phyloP scores from a whole-genome alignment of 2,888 invertebrate species.

The Brachyopa scutellaris region DNA sequence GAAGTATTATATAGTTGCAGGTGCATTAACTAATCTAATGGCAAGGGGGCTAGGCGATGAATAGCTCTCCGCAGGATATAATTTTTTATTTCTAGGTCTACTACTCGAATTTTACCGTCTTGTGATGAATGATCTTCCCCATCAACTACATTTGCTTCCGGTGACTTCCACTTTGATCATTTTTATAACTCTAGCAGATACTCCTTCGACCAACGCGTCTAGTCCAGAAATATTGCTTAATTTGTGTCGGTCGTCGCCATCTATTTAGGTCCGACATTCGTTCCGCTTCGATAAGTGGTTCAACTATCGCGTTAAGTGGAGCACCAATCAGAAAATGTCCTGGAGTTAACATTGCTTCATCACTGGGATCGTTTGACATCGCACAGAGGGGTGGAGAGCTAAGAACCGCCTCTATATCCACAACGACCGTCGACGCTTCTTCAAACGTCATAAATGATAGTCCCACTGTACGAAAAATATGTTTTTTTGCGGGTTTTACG shows the following conservation, averaged over 20 bases:
- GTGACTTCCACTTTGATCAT: not conserved
- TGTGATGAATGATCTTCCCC: not conserved
- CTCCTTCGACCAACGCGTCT: not conserved
- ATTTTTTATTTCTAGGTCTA: not conserved
- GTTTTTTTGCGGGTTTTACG: not conserved
- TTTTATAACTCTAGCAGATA: not conserved
- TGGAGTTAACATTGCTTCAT: conserved; percentile 32
- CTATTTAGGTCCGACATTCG: not conserved
- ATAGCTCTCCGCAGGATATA: not conserved
- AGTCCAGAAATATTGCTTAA: not conserved
- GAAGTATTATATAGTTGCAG: not conserved
- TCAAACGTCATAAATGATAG: conserved; percentile 71
- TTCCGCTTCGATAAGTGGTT: not conserved
- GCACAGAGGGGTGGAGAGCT: conserved; percentile 26
- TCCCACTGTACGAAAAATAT: conserved; percentile 54
- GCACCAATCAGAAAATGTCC: conserved; percentile 3
- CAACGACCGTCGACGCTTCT: conserved; percentile 73
- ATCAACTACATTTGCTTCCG: not conserved
- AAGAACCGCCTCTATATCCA: no score
- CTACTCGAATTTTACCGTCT: conserved; percentile 12
- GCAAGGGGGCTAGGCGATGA: not conserved
- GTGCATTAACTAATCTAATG: not conserved
- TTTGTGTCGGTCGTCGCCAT: not conserved
- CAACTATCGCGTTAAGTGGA: not conserved
- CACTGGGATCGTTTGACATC: conserved; percentile 31